phyloP scores from a whole-genome alignment of 2,797 vertebrate species.

The Phrynocephalus vlangalii region DNA sequence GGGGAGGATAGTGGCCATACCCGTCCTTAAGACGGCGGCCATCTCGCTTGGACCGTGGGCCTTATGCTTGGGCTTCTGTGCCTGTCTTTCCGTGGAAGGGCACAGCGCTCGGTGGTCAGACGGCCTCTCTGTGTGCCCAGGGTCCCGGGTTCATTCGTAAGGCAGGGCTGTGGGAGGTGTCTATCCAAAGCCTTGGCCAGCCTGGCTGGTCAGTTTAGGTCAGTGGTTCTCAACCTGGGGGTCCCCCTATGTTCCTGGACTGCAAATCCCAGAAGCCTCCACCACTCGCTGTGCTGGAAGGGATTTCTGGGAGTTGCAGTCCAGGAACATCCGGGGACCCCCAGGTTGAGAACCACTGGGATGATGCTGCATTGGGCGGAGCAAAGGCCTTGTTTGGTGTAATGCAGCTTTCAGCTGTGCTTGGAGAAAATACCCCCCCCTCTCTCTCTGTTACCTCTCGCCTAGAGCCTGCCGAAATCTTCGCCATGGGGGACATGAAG shows the following conservation, averaged over 20 bases:
- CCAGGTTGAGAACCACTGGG: too few species aligned
- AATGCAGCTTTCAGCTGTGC: not conserved
- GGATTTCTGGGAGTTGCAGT: too few species aligned
- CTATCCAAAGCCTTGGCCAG: not conserved
- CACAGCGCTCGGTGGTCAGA: too few species aligned
- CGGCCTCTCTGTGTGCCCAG: too few species aligned
- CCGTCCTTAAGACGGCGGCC: not conserved
- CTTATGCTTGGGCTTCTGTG: too few species aligned
- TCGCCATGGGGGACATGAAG: constrained; percentile 98
- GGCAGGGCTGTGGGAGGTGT: not conserved
- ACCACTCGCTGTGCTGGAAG: too few species aligned
- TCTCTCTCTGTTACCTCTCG: not conserved
- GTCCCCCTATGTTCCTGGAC: too few species aligned
- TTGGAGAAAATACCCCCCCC: not conserved
- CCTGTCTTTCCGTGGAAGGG: not conserved
- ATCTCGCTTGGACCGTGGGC: not conserved
- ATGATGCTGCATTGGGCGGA: not conserved
- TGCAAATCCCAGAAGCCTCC: too few species aligned
- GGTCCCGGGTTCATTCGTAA: not conserved
- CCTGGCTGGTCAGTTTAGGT: not conserved
- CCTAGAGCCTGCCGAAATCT: not conserved
- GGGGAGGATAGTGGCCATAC: not conserved
- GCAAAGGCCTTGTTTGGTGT: not conserved
- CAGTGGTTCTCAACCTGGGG: too few species aligned
- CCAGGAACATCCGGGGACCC: too few species aligned